Conservation (phyloP, 2,113 vertebrate species). For the Illadopsis cleaveri region DNA sequence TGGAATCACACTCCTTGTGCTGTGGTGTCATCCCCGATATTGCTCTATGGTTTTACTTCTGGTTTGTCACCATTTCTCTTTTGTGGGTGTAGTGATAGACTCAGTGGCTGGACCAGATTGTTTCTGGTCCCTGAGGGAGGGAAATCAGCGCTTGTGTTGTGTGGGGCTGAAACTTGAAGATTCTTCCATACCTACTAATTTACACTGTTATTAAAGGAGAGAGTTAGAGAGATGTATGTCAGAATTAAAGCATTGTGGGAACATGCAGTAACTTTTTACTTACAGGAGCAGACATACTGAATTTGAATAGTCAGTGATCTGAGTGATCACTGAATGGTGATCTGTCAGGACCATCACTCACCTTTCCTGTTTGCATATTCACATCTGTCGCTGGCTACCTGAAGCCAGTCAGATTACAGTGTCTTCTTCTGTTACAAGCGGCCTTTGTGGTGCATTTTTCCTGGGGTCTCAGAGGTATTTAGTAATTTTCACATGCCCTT, state of each 20-base stretch:
- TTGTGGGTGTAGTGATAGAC: neutral
- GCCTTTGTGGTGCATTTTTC: neutral
- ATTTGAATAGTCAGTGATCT: neutral
- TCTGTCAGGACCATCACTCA: neutral
- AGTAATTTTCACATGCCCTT: slow-evolving; percentile 5
- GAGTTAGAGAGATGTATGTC: neutral
- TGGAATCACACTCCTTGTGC: neutral
- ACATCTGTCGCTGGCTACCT: neutral
- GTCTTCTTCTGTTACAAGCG: neutral
- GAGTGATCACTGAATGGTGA: neutral
- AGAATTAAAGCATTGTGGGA: neutral
- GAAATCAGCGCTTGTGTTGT: neutral
- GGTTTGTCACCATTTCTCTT: neutral
- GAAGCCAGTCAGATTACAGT: neutral
- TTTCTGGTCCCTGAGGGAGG: neutral
- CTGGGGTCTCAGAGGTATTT: neutral
- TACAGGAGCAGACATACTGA: neutral
- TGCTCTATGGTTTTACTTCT: neutral
- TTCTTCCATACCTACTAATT: neutral
- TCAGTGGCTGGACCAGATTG: neutral
- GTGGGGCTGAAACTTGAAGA: neutral
- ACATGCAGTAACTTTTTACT: neutral
- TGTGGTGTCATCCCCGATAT: neutral
- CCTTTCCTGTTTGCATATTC: neutral
- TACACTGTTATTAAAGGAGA: neutral